Percentiles rank a stretch among this genome's conserved stretches.
Evolutionary conservation across 1,140 invertebrate genomes (phyloP).

Genomic region (Heliothis subflexa): DNA sequence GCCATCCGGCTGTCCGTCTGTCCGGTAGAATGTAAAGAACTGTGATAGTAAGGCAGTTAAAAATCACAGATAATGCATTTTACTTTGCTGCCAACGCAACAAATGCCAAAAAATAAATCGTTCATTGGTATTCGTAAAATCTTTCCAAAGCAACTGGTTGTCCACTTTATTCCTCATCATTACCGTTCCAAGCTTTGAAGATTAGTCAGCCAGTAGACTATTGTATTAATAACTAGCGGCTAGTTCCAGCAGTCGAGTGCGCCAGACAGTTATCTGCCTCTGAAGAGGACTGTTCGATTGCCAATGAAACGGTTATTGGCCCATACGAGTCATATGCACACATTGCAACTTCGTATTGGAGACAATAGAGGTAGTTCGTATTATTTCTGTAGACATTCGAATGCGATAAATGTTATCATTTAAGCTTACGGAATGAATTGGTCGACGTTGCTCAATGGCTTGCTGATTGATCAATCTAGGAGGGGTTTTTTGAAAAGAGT

Average conservation of each 20-base stretch:
- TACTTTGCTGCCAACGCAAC: too few relatives aligned
- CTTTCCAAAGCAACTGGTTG: neutral
- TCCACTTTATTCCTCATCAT: neutral
- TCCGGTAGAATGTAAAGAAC: too few relatives aligned
- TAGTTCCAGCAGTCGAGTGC: conserved; percentile 28
- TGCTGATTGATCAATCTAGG: too few relatives aligned
- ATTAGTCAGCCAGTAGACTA: neutral
- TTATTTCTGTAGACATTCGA: conserved; percentile 12
- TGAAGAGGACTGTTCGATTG: conserved; percentile 39
- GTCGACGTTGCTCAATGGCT: neutral
- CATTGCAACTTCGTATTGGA: conserved; percentile 21
- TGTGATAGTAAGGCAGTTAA: too few relatives aligned
- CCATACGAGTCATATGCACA: conserved; percentile 24
- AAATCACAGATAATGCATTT: too few relatives aligned
- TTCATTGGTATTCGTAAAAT: too few relatives aligned
- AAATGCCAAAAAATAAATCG: too few relatives aligned
- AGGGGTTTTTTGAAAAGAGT: too few relatives aligned
- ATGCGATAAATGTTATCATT: neutral
- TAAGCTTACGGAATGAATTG: neutral
- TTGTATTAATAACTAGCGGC: conserved; percentile 24
- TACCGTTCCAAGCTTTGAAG: neutral
- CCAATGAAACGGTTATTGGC: conserved; percentile 40
- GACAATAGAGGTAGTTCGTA: conserved; percentile 18
- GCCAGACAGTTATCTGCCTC: conserved; percentile 45
- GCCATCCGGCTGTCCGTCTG: too few relatives aligned